Evolutionary conservation across 1,140 invertebrate species (phyloP).

Genomic region (Ylistrum balloti): DNA sequence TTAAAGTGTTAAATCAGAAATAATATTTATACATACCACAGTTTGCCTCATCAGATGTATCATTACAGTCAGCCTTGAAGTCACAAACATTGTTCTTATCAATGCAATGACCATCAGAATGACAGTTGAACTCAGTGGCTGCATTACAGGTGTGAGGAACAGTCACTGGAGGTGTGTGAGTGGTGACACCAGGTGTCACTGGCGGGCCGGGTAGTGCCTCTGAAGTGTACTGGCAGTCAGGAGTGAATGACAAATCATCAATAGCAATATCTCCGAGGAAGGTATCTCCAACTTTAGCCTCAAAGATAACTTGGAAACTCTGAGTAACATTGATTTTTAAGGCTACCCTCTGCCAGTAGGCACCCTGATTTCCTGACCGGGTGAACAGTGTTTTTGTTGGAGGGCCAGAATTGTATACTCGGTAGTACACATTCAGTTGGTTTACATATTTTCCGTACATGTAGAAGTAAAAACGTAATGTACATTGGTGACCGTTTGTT

Average conservation of each 20-base stretch:
- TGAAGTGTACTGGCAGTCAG: slow-evolving; percentile 66
- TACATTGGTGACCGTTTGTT: slow-evolving; percentile 63
- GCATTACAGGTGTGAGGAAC: slow-evolving; percentile 48
- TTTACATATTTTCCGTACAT: slow-evolving; percentile 79
- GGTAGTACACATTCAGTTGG: slow-evolving; percentile 72
- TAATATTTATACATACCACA: slow-evolving; percentile 74
- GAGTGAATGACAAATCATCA: slow-evolving; percentile 80
- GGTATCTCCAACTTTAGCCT: slow-evolving; percentile 70
- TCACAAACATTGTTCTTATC: slow-evolving; percentile 84
- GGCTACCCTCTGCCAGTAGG: slow-evolving; percentile 69
- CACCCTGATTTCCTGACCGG: slow-evolving; percentile 68
- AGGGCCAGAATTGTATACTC: slow-evolving; percentile 70
- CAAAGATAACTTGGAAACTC: slow-evolving; percentile 76
- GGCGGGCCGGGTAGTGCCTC: slow-evolving; percentile 63
- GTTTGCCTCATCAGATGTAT: slow-evolving; percentile 73
- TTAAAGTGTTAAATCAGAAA: too few species aligned
- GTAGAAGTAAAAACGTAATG: slow-evolving; percentile 75
- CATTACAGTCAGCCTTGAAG: slow-evolving; percentile 85
- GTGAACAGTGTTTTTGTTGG: slow-evolving; percentile 67
- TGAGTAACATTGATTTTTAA: slow-evolving; percentile 60
- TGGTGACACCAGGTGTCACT: slow-evolving; percentile 45
- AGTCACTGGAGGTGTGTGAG: slow-evolving; percentile 54
- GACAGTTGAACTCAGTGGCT: slow-evolving; percentile 68
- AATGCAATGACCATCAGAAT: slow-evolving; percentile 67
- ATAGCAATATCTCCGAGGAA: slow-evolving; percentile 79